A percentile compares a stretch with the other conserved stretches of the same genome.
phyloP scores from a whole-genome alignment of 2,888 invertebrate species.

The Cerceris ruficornis region DNA sequence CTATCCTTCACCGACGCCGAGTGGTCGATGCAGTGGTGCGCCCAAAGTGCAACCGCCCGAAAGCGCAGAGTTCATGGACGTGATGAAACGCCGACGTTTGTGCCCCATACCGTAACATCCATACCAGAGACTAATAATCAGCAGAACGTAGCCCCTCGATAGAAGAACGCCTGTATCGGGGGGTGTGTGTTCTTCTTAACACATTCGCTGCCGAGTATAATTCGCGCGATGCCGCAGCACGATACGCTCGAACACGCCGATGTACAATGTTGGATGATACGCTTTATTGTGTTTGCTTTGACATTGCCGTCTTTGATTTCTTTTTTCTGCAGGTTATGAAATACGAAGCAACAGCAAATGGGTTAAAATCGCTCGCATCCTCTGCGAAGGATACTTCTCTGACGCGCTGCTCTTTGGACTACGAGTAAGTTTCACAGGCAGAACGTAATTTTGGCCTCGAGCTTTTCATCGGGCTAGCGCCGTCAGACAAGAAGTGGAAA shows the following conservation, averaged over 20 bases:
- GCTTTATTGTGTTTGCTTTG: conserved; percentile 4
- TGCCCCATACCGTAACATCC: conserved; percentile 17
- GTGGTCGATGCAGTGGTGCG: conserved; percentile 6
- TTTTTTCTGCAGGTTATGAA: not conserved
- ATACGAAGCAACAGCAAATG: not conserved
- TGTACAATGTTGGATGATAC: not conserved
- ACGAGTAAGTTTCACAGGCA: conserved; percentile 4
- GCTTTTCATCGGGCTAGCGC: not conserved
- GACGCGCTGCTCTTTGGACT: conserved; percentile 18
- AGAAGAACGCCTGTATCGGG: not conserved
- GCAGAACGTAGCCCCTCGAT: not conserved
- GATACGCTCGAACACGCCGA: too few relatives aligned
- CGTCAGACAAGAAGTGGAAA: not conserved
- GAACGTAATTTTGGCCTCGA: conserved; percentile 23
- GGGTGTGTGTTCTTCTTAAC: conserved; percentile 1
- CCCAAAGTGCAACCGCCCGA: conserved; percentile 40
- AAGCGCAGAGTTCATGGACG: conserved; percentile 62
- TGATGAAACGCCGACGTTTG: conserved; percentile 62
- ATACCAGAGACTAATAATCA: not conserved
- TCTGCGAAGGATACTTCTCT: not conserved
- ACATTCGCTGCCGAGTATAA: not conserved
- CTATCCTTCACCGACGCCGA: conserved; percentile 25
- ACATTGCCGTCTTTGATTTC: not conserved
- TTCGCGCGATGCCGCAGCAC: too few relatives aligned
- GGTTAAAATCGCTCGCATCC: not conserved